These are phyloP conservation scores for Cheilinus undulatus DNA, from an alignment of 2,113 vertebrate species.

Conservation along the genomic window DNA sequence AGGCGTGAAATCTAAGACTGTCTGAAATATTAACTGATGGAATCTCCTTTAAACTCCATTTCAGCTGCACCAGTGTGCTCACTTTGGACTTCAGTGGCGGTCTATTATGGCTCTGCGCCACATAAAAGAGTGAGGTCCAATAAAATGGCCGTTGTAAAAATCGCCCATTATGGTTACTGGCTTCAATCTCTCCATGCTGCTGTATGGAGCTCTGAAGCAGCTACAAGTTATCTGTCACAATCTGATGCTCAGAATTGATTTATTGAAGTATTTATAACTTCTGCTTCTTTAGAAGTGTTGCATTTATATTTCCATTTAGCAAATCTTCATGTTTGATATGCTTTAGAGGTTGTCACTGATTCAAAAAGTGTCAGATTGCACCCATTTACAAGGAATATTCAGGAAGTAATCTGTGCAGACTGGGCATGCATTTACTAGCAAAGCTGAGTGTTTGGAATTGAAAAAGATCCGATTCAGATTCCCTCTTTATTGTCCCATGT, in stretches of 20 bases:
- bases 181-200: slow-evolving; percentile 36
- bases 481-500: neutral
- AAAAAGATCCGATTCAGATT: neutral
- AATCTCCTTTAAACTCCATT: slow-evolving; percentile 40
- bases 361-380: neutral
- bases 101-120: slow-evolving; percentile 37
- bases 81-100: slow-evolving; percentile 44
- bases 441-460: neutral
- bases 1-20: slow-evolving; percentile 60
- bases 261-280: neutral
- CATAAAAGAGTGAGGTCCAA: slow-evolving; percentile 46
- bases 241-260: neutral
- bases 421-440: neutral
- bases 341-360: no score
- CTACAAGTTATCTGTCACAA: neutral
- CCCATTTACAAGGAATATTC: no score
- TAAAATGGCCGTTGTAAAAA: slow-evolving; percentile 50
- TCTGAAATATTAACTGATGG: slow-evolving; percentile 70
- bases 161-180: slow-evolving; percentile 26
- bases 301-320: neutral
- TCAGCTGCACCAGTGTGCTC: slow-evolving; percentile 11
- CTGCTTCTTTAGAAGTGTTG: neutral
- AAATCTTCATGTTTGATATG: neutral
- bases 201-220: slow-evolving; percentile 3
- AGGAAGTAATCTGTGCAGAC: neutral